These are phyloP conservation scores for Panulirus ornatus DNA, from an alignment of 1,140 invertebrate genomes.

Conservation along the genomic window DNA sequence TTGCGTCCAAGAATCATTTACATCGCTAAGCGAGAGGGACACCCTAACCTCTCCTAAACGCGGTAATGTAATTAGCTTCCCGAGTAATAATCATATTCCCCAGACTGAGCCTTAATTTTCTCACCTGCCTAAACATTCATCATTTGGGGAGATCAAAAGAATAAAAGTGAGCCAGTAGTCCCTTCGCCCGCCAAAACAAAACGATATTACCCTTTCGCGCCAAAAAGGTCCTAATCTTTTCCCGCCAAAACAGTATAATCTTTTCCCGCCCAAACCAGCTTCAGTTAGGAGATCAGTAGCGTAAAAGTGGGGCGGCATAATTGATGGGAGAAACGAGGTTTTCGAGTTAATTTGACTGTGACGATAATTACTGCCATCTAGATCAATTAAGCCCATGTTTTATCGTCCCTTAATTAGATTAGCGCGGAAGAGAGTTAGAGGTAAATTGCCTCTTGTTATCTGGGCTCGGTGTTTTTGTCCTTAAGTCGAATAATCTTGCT, in stretches of 20 bases:
- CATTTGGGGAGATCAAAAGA: conserved; percentile 40
- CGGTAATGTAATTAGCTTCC: conserved; percentile 15
- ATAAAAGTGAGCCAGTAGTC: conserved; percentile 29
- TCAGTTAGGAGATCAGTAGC: conserved; percentile 55
- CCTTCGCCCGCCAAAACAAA: conserved; percentile 30
- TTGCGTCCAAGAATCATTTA: background rate
- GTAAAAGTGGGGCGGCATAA: conserved; percentile 63
- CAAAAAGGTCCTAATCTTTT: conserved; percentile 38
- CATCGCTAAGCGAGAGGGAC: background rate
- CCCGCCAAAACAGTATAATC: conserved; percentile 51
- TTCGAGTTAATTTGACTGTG: conserved; percentile 72
- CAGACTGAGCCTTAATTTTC: conserved; percentile 10
- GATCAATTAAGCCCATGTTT: conserved; percentile 72
- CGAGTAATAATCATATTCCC: conserved; percentile 42
- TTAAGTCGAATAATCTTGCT: conserved; percentile 15
- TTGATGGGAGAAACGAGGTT: conserved; percentile 70
- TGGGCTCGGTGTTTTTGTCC: conserved; percentile 22
- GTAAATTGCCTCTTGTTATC: conserved; percentile 69
- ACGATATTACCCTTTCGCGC: conserved; percentile 10
- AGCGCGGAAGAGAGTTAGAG: conserved; percentile 66
- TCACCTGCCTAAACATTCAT: conserved; percentile 36
- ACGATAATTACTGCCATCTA: conserved; percentile 72
- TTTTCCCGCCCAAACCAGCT: conserved; percentile 42
- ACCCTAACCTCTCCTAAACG: conserved; percentile 32
- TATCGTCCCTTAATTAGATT: conserved; percentile 71